Conservation (phyloP, 92 coral and sea anemone genomes). For the Anthopleura xanthogrammica region DNA sequence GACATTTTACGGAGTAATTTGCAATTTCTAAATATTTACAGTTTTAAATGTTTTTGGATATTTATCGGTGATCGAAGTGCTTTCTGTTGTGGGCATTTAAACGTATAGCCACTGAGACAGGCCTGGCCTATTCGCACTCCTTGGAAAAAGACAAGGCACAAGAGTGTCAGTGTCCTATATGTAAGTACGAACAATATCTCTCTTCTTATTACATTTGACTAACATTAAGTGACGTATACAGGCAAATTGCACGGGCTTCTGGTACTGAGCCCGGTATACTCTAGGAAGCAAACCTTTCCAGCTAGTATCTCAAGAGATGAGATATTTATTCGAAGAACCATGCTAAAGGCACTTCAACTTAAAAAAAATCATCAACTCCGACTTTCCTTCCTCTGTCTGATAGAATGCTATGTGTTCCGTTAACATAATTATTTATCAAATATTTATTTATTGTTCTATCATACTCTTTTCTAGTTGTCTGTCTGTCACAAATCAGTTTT, state of each 20-base stretch:
- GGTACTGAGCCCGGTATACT: no score
- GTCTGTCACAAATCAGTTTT: neutral
- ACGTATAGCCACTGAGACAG: no score
- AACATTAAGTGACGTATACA: no score
- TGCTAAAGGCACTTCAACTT: neutral
- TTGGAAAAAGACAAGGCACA: no score
- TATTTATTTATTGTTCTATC: neutral
- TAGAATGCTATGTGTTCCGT: neutral
- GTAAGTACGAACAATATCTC: no score
- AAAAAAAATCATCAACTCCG: neutral
- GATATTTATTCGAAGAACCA: neutral
- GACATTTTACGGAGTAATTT: slow-evolving; percentile 31
- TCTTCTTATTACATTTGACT: no score
- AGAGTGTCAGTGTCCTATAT: no score
- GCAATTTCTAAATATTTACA: slow-evolving; percentile 29
- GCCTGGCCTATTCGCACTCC: no score
- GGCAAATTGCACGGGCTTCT: no score
- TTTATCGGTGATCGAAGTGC: neutral
- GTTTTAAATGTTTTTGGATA: neutral
- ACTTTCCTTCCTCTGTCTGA: neutral
- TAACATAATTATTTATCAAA: neutral
- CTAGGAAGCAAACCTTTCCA: no score
- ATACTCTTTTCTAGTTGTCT: neutral
- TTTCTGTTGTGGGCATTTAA: neutral
- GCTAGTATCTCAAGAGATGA: no score